phyloP scores from a whole-genome alignment of 2,113 vertebrate species.

The Alligator mississippiensis region DNA sequence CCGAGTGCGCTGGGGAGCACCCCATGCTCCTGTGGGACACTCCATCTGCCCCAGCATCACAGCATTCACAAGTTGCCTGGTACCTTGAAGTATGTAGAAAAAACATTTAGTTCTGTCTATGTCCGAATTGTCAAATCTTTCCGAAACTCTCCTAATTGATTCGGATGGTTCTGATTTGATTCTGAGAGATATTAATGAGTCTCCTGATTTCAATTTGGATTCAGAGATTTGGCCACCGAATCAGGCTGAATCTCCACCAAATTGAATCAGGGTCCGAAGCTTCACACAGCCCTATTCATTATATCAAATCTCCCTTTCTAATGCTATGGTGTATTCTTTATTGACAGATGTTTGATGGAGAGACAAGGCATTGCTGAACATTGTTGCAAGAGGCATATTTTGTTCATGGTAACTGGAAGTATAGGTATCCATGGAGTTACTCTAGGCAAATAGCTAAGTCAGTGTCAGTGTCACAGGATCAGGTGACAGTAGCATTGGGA shows the following conservation, averaged over 20 bases:
- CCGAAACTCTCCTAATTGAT: too few species aligned
- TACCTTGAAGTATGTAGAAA: too few species aligned
- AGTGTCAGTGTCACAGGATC: not conserved
- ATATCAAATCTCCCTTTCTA: not conserved
- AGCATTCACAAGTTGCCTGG: too few species aligned
- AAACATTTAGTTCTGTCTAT: too few species aligned
- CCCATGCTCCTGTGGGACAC: too few species aligned
- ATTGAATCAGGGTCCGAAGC: not conserved
- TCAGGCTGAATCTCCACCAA: not conserved
- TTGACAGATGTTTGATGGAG: not conserved
- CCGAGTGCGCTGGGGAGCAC: too few species aligned
- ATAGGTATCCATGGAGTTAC: not conserved
- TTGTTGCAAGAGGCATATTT: not conserved
- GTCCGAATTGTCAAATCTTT: too few species aligned
- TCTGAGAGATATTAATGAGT: too few species aligned
- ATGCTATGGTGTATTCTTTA: not conserved
- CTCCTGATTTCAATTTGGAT: too few species aligned
- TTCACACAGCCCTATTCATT: not conserved
- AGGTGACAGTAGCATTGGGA: not conserved
- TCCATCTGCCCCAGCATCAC: too few species aligned
- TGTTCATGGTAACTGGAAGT: not conserved
- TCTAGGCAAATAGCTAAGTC: not conserved
- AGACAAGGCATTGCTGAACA: not conserved
- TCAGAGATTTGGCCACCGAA: too few species aligned
- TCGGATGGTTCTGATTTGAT: too few species aligned